A percentile compares a stretch with the other conserved stretches of the same genome.
Conservation (phyloP, 2,888 invertebrate genomes). For the Cryptus armator region DNA sequence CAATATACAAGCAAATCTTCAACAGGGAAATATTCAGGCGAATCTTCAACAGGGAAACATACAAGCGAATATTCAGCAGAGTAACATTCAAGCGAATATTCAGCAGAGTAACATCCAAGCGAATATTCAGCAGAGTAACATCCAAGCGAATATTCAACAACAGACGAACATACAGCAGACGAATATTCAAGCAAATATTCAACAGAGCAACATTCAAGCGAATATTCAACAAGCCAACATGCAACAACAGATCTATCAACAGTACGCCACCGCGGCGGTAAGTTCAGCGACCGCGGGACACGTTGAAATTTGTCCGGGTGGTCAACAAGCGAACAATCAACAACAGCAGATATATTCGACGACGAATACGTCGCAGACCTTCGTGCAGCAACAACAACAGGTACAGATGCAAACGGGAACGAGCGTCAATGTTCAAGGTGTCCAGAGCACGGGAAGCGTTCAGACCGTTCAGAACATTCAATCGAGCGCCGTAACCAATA, state of each 20-base stretch:
- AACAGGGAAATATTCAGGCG: constrained; percentile 45
- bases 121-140: background rate
- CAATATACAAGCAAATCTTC: constrained; percentile 43
- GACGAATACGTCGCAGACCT: constrained; percentile 63
- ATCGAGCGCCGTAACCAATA: constrained; percentile 52
- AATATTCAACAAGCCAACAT: constrained; percentile 53
- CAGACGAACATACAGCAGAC: constrained; percentile 57
- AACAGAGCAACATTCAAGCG: background rate
- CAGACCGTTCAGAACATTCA: constrained; percentile 77
- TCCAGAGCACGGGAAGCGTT: constrained; percentile 73
- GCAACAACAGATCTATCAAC: constrained; percentile 67
- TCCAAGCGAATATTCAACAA: constrained; percentile 28
- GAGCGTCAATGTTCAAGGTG: constrained; percentile 74
- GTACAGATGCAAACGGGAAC: constrained; percentile 72
- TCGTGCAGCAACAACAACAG: constrained; percentile 72
- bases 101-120: constrained; percentile 26
- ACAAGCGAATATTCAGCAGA: constrained; percentile 14
- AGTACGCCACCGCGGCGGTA: constrained; percentile 37
- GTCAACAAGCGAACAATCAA: constrained; percentile 52
- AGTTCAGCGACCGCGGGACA: constrained; percentile 38
- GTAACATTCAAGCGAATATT: constrained; percentile 52
- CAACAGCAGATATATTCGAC: constrained; percentile 69
- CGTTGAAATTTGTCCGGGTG: constrained; percentile 49
- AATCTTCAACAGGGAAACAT: constrained; percentile 46
- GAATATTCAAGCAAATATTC: constrained; percentile 4